Base-by-base conservation (phyloP, 2,797 vertebrate species). In the Chiroxiphia lanceolata region DNA sequence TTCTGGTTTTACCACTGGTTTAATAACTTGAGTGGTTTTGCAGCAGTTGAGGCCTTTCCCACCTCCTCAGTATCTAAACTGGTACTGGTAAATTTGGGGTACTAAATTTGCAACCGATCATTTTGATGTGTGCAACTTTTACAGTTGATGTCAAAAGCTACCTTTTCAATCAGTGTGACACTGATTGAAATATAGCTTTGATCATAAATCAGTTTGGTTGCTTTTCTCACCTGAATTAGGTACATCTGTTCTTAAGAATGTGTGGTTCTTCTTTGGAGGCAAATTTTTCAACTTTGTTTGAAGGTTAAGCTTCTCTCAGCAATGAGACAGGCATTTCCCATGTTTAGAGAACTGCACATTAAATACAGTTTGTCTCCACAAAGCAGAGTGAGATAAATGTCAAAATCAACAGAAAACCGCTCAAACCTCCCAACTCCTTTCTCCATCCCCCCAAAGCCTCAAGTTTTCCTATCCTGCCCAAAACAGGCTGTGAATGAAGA, bases 391-490 rank as follows among this genome's bases (percentile, higher is more conserved):
- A 84, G 23, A 75, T 45, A 83, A 60, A 77, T 25, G 63, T 38
- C n/a, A 68, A 63, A 89, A 76, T 8, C 8, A 70, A 21, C 3
- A 77, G 33, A 70, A 83, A 60, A 27, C 12, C 13, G 17, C 12
- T 78, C 31, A 83, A 72, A 54, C 1, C 7, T 89, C 19, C 33
- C 20, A 65, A 1, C n/a, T 87, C 17, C 20, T 56, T 78, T 54
- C 10, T 25, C 38, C 40, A 3, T 6, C 0, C 29, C 11, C 1
- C 4, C 38, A 5, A 1, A 61, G 27, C 33, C 40, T 68, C 20
- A 45, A 0, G 12, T 93, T 88, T 90, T 78, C 77, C 34, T 82
- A 0, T 75, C 29, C 27, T 68, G 22, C 12, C 26, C 22, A 36
- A 60, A 65, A 60, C 26, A 14, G 40, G 7, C 5, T n/a, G 6